Evolutionary conservation across 2,888 invertebrate genomes (phyloP).

Genomic region (Megamerina dolium): DNA sequence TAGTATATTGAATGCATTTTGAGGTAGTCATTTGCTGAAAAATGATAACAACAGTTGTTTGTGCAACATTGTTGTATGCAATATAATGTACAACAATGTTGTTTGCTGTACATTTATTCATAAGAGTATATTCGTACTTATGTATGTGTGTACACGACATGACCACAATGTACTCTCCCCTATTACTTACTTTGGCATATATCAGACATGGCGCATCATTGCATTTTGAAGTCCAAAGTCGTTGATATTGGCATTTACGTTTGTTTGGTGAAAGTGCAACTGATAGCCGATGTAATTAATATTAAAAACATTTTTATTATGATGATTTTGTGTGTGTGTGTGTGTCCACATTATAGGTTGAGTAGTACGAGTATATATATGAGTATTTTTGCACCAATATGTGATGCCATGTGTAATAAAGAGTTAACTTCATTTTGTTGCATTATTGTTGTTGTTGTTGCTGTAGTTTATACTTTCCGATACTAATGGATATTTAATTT

Average conservation of each 20-base stretch:
- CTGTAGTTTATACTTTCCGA: constrained; percentile 12
- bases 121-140: constrained; percentile 2
- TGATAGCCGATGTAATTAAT: constrained; percentile 19
- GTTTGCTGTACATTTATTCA: too few relatives aligned
- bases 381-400: too few relatives aligned
- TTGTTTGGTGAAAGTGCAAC: constrained; percentile 9
- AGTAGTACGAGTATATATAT: too few relatives aligned
- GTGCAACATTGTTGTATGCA: too few relatives aligned
- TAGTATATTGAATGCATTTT: too few relatives aligned
- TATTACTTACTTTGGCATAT: neutral
- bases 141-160: constrained; percentile 4
- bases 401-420: too few relatives aligned
- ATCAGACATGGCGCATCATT: constrained; percentile 3
- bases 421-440: constrained; percentile 33
- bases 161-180: neutral
- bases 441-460: constrained; percentile 3
- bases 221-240: constrained; percentile 5
- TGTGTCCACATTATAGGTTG: neutral
- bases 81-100: too few relatives aligned
- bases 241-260: neutral
- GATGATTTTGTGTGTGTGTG: too few relatives aligned
- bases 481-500: constrained; percentile 34
- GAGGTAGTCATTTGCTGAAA: too few relatives aligned
- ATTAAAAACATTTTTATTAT: too few relatives aligned
- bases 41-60: too few relatives aligned